phyloP scores from a whole-genome alignment of 1,140 invertebrate species.

The Drosophila mojavensis region DNA sequence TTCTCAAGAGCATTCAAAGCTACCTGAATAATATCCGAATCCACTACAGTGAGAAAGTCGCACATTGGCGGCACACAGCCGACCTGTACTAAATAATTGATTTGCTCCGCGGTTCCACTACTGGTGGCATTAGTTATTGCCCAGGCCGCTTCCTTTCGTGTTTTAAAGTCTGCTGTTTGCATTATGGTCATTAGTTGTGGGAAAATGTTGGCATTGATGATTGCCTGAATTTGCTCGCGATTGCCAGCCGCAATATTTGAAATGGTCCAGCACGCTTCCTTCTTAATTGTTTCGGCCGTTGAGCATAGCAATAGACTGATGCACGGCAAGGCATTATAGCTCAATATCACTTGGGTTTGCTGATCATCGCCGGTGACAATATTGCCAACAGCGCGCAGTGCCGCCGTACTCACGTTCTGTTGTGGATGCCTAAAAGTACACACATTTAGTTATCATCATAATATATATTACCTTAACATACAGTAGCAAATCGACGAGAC shows the following conservation, averaged over 20 bases:
- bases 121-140: conserved; percentile 99
- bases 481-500: conserved; percentile 97
- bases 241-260: conserved; percentile 99
- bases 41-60: conserved; percentile 96
- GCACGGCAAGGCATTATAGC: conserved; percentile 95
- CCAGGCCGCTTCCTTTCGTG: conserved; percentile 98
- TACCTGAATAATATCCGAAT: conserved; percentile 98
- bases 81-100: conserved; percentile 87
- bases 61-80: conserved; percentile 97
- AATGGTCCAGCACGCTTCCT: conserved; percentile 99
- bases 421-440: conserved; percentile 89
- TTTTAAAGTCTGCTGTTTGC: conserved; percentile 97
- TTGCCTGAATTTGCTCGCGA: conserved; percentile 95
- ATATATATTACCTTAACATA: conserved; percentile 84
- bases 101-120: conserved; percentile 96
- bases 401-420: conserved; percentile 97
- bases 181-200: conserved; percentile 96
- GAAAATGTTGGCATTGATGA: conserved; percentile 98
- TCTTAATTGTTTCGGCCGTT: conserved; percentile 93
- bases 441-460: background rate
- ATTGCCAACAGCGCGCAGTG: conserved; percentile 97
- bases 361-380: conserved; percentile 99
- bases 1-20: conserved; percentile 98
- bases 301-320: conserved; percentile 92
- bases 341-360: conserved; percentile 97